Evolutionary conservation across 92 coral and sea anemone genomes (phyloP).

Genomic region (Pocillopora meandrina): DNA sequence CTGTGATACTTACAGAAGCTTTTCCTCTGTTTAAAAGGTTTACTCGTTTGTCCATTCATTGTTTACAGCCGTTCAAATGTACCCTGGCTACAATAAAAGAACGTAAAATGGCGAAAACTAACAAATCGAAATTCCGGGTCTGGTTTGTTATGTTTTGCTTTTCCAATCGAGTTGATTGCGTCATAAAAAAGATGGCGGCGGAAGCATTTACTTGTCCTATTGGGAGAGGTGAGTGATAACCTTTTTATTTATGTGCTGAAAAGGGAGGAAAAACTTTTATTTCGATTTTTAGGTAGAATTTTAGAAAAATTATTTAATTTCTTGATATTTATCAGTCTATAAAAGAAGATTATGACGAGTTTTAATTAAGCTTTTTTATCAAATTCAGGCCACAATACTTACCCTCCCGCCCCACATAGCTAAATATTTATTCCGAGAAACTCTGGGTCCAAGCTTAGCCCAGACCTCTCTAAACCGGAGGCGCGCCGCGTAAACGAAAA

Average conservation of each 20-base stretch:
- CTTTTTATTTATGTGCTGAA: not conserved
- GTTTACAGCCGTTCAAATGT: not conserved
- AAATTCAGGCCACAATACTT: not conserved
- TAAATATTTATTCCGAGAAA: not conserved
- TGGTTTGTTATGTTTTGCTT: slow-evolving; percentile 24
- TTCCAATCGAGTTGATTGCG: slow-evolving; percentile 33
- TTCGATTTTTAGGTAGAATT: too few relatives aligned
- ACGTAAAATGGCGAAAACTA: slow-evolving; percentile 11
- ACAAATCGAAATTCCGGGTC: not conserved
- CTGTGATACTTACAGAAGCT: slow-evolving; percentile 82
- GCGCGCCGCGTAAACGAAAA: slow-evolving; percentile 40
- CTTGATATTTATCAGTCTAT: too few relatives aligned
- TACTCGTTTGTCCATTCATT: slow-evolving; percentile 73
- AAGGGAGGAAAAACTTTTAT: not conserved
- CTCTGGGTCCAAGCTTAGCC: not conserved
- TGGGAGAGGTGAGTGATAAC: not conserved
- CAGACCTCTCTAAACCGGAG: slow-evolving; percentile 27
- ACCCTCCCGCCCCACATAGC: not conserved
- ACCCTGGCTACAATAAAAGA: not conserved
- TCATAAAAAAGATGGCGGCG: slow-evolving; percentile 38
- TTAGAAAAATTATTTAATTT: too few relatives aligned
- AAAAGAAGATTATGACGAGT: not conserved
- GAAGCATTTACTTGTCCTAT: too few relatives aligned
- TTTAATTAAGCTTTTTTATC: not conserved
- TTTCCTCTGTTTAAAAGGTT: slow-evolving; percentile 89